These are phyloP conservation scores for Agapostemon virescens DNA, from an alignment of 2,888 invertebrate species.

Conservation along the genomic window DNA sequence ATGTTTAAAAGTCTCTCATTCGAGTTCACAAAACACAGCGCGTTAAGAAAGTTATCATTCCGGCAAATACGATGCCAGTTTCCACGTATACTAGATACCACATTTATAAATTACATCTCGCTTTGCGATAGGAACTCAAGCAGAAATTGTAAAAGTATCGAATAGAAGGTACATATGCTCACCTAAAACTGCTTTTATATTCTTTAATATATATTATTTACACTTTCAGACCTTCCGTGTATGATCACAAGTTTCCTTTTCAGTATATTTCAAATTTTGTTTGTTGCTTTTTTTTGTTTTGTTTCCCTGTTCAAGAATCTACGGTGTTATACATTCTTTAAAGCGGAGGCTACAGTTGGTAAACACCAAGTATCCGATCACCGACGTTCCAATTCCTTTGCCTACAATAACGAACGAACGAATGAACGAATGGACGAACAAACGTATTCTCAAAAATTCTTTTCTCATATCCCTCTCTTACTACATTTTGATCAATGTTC, in stretches of 20 bases:
- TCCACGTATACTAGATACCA: conserved; percentile 67
- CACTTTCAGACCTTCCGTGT: conserved; percentile 50
- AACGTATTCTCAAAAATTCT: background rate
- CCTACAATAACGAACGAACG: background rate
- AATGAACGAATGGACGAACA: no score
- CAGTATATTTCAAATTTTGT: conserved; percentile 19
- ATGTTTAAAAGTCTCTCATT: conserved; percentile 38
- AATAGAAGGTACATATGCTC: conserved; percentile 60
- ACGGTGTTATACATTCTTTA: conserved; percentile 3
- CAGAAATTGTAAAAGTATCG: conserved; percentile 59
- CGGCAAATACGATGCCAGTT: conserved; percentile 58
- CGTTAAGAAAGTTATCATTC: conserved; percentile 57
- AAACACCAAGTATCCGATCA: background rate
- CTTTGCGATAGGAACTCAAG: conserved; percentile 65
- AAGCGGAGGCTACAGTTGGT: background rate
- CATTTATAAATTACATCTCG: conserved; percentile 64
- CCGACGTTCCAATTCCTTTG: background rate
- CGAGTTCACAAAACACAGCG: conserved; percentile 56
- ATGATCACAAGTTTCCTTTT: conserved; percentile 48
- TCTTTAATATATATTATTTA: conserved; percentile 65
- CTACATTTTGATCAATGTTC: background rate
- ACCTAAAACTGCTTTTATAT: conserved; percentile 58
- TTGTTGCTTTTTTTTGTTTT: conserved; percentile 1
- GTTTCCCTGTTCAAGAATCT: conserved; percentile 29
- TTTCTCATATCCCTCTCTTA: background rate